Conservation (phyloP, 2,888 invertebrate genomes). For the Andrena dorsata region DNA sequence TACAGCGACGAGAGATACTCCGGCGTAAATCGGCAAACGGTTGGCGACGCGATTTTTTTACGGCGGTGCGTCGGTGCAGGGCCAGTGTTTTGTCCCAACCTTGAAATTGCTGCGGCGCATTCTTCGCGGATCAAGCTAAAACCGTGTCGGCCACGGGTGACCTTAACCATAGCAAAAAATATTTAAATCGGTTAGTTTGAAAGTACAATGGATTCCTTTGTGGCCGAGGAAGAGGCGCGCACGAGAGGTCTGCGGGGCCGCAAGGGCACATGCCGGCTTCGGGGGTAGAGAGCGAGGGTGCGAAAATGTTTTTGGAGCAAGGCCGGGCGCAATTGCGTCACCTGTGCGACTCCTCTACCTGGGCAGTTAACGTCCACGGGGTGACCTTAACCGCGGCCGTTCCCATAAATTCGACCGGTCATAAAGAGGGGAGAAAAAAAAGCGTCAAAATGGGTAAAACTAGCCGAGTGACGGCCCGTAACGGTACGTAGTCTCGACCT, state of each 20-base stretch:
- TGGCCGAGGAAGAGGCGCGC: conserved; percentile 33
- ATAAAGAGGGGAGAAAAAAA: conserved; percentile 36
- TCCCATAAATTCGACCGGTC: conserved; percentile 67
- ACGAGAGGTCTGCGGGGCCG: conserved; percentile 1
- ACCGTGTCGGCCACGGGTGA: conserved; percentile 45
- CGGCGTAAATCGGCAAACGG: conserved; percentile 3
- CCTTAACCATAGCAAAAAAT: conserved; percentile 57
- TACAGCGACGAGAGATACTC: neutral
- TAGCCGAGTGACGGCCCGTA: conserved; percentile 42
- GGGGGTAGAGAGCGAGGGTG: conserved; percentile 66
- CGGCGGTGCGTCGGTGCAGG: neutral
- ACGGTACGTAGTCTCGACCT: conserved; percentile 45
- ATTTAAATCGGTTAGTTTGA: conserved; percentile 57
- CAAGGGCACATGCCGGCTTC: conserved; percentile 14
- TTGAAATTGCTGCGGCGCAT: conserved; percentile 44
- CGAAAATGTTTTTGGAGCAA: conserved; percentile 81
- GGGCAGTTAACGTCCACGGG: conserved; percentile 45
- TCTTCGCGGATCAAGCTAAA: conserved; percentile 50
- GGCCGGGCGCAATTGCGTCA: conserved; percentile 82
- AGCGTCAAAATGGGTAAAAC: conserved; percentile 53
- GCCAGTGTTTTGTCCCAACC: conserved; percentile 19
- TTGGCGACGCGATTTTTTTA: conserved; percentile 36
- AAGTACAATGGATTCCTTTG: conserved; percentile 64
- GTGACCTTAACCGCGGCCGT: conserved; percentile 59
- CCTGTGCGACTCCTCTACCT: conserved; percentile 75